These are phyloP conservation scores for Toxotes chatareus DNA, from an alignment of 2,113 vertebrate genomes.

Conservation along the genomic window DNA sequence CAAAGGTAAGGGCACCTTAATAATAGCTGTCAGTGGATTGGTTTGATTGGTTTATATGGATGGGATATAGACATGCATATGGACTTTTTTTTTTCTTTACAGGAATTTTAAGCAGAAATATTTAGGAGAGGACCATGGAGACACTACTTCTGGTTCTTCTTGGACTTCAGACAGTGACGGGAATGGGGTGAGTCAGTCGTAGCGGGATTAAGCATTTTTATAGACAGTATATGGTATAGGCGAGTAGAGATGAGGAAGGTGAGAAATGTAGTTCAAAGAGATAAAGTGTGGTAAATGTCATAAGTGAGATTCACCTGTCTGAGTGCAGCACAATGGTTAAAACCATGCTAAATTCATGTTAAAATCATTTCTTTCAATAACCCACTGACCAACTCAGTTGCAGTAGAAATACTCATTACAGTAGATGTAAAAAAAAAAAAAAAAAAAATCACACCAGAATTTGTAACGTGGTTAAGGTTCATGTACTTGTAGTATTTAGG, in stretches of 20 bases:
- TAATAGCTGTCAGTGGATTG: neutral
- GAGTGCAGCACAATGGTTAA: neutral
- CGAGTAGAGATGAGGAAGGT: neutral
- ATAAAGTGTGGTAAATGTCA: neutral
- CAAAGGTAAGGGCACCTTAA: constrained; percentile 55
- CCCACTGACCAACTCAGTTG: neutral
- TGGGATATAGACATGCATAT: neutral
- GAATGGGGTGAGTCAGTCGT: constrained; percentile 80
- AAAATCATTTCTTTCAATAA: neutral
- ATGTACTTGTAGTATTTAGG: neutral
- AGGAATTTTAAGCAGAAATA: constrained; percentile 25
- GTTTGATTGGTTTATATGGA: neutral
- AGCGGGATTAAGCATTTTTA: neutral
- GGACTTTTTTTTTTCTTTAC: neutral
- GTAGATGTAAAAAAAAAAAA: neutral
- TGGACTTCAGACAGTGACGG: constrained; percentile 64
- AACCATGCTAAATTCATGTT: neutral
- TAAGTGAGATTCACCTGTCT: neutral
- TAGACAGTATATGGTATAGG: neutral
- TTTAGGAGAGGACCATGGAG: constrained; percentile 58
- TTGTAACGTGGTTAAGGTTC: neutral
- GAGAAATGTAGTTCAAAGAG: neutral
- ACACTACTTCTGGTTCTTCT: constrained; percentile 74
- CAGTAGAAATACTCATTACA: neutral
- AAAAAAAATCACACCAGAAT: neutral